phyloP scores from a whole-genome alignment of 2,797 vertebrate genomes.

The Stomatorhinus walkeri region DNA sequence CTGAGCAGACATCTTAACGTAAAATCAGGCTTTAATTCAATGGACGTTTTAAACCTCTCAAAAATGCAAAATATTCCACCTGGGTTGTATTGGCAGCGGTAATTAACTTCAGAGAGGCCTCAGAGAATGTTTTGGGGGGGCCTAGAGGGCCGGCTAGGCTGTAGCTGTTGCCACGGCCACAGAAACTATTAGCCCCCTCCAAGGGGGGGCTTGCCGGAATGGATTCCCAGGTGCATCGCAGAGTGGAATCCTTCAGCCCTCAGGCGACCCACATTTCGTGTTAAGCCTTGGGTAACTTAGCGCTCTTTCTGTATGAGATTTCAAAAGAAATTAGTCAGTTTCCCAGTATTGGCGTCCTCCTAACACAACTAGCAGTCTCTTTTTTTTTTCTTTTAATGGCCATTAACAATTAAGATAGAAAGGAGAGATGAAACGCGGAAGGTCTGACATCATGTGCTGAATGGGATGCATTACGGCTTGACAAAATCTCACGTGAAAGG shows the following conservation, averaged over 20 bases:
- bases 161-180: slow-evolving; percentile 14
- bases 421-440: neutral
- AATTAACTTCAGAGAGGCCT: slow-evolving; percentile 2
- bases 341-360: neutral
- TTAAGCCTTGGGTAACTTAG: neutral
- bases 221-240: neutral
- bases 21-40: neutral
- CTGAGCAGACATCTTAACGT: neutral
- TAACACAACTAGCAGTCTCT: neutral
- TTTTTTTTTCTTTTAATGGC: neutral
- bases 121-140: neutral
- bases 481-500: neutral
- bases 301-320: neutral
- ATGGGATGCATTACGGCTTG: neutral
- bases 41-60: neutral
- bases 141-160: slow-evolving; percentile 9
- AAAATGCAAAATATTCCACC: neutral
- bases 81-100: neutral
- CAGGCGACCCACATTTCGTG: neutral
- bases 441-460: neutral
- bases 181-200: neutral
- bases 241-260: neutral
- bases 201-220: slow-evolving; percentile 6
- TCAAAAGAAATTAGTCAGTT: neutral
- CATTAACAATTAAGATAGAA: neutral